Percentiles rank a stretch among this genome's conserved stretches.
Conservation (phyloP, 2,113 vertebrate genomes). For the Cephalophus harveyi region DNA sequence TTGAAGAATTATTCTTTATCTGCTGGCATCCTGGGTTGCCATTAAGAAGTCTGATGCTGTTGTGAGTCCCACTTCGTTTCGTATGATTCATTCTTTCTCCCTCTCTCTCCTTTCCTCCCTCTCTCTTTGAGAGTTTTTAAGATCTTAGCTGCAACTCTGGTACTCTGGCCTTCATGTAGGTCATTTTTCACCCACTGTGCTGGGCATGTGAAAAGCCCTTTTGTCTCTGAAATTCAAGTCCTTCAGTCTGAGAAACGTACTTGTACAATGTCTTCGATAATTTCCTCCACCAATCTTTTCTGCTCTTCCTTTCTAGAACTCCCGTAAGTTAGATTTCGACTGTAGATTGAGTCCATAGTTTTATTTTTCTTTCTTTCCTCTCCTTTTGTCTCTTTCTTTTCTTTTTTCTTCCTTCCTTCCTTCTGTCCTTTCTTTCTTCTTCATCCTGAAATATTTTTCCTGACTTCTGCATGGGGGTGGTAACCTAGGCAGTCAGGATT, state of each 20-base stretch:
- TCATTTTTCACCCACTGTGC: background rate
- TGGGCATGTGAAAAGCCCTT: background rate
- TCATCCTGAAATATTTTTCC: background rate
- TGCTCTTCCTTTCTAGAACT: background rate
- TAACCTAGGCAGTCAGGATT: background rate
- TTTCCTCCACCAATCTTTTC: background rate
- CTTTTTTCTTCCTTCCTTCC: background rate
- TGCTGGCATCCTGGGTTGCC: background rate
- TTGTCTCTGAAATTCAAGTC: background rate
- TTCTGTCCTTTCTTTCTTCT: background rate
- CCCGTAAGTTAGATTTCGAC: background rate
- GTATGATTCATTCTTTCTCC: background rate
- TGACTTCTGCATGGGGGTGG: background rate
- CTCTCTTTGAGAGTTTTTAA: background rate
- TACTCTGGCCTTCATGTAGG: background rate
- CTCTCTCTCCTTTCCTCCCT: fast-evolving
- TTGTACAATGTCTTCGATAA: conserved; percentile 4
- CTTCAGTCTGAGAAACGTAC: background rate
- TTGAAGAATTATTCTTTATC: background rate
- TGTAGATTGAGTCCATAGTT: background rate
- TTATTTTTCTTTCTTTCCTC: background rate
- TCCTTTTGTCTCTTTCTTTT: background rate
- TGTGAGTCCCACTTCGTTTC: background rate
- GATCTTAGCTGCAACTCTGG: background rate
- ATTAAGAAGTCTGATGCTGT: background rate